Evolutionary conservation across 2,113 vertebrate genomes (phyloP), one percentile per base, ranked within the genome.

Genomic region (Oryzias melastigma): DNA sequence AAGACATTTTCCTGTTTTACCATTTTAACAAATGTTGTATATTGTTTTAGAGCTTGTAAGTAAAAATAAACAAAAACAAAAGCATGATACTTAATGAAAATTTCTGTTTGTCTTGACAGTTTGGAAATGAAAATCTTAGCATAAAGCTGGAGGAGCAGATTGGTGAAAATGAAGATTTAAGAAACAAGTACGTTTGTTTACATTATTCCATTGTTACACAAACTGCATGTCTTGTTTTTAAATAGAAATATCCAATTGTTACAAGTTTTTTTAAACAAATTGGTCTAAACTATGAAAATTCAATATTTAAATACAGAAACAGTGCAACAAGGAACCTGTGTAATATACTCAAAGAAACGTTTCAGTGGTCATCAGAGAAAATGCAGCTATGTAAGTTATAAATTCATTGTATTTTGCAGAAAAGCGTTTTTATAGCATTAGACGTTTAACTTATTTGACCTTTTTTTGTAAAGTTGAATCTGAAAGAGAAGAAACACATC

Each of bases 111-210:
- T 50, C 61, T 44, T 83, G 78, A 56, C 78, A 98, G 96, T 93
- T 98, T 92, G 93, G 92, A 93, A 98, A 95, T 87, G 95, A 97
- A 90, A 94, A 89, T 78, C 91, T 98, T 57, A 95, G 87, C 81
- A 89, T 95, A 72, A 95, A 95, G 83, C 85, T 99, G 84, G 94
- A 97, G 85, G 93, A 95, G 69, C 90, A 94, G 87, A 91, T 95
- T 41, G 85, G 90, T 91, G 94, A 97, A 92, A 95, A 95, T 87
- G 92, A 95, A 84, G 93, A 95, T 83, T 88, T 96, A 70, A 90
- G 87, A 63, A 95, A 95, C 87, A 95, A 93, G 97, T 99, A 91
- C 88, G 93, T 87, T 14, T 47, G 71, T 66, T 58, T 19, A 52
- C 13, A n/a, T 14, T 18, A 1, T 57, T 58, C 47, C 1, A 19